A percentile compares a stretch with the other conserved stretches of the same genome.
Conservation (phyloP, 2,113 vertebrate genomes). For the Nannobrachium achirus region DNA sequence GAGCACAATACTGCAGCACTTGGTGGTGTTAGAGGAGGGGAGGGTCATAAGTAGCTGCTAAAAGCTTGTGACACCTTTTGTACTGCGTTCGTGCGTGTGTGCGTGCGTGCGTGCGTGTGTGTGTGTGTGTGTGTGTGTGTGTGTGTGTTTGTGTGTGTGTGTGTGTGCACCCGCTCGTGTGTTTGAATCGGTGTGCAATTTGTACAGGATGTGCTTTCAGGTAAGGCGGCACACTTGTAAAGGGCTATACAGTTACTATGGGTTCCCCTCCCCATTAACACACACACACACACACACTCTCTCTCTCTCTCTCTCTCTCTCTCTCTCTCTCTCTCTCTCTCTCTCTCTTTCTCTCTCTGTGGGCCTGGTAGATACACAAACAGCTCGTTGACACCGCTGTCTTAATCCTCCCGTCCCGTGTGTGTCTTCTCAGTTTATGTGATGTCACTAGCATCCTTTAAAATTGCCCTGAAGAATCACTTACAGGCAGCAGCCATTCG, state of each 20-base stretch:
- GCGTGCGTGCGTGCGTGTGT: not conserved
- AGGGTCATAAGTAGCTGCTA: conserved; percentile 75
- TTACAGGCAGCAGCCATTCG: too few relatives aligned
- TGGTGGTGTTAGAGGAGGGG: conserved; percentile 18
- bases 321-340: conserved; percentile 41
- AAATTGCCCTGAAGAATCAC: too few relatives aligned
- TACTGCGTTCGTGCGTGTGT: conserved; percentile 43
- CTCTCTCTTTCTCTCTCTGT: conserved; percentile 14
- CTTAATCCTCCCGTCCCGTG: conserved; percentile 71
- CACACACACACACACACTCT: conserved; percentile 13
- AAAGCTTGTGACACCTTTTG: conserved; percentile 73
- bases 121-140: conserved; percentile 20
- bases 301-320: conserved; percentile 36
- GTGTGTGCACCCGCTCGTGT: conserved; percentile 13
- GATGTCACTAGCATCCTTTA: too few relatives aligned
- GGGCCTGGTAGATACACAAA: conserved; percentile 54
- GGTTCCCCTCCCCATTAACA: conserved; percentile 41
- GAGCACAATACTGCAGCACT: not conserved
- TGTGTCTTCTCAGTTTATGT: conserved; percentile 14
- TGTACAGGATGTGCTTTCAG: conserved; percentile 62
- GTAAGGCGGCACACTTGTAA: conserved; percentile 32
- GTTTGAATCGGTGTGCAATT: conserved; percentile 26
- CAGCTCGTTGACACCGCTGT: conserved; percentile 64
- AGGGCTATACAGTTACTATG: conserved; percentile 28
- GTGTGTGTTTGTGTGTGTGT: conserved; percentile 28